Evolutionary conservation across 2,797 vertebrate genomes (phyloP), one percentile per base, ranked within the genome.

Genomic region (Simalia tracyae): DNA sequence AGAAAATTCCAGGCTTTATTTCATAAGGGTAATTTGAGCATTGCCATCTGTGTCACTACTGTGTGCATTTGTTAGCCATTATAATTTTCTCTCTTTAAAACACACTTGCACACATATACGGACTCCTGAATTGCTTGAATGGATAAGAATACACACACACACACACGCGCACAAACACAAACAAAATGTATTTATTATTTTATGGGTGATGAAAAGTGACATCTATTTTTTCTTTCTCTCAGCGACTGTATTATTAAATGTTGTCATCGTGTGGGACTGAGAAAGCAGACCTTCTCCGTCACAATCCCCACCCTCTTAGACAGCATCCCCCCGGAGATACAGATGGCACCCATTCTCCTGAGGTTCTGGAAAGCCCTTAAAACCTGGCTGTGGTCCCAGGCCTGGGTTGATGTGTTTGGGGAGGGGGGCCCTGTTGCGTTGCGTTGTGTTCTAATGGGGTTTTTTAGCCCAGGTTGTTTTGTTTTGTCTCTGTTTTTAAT

Each of bases 21-120:
- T 92, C 90, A 61, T 91, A 85, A 84, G 36, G 84, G 93, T 93
- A 93, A 94, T 94, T 92, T 91, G 64, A 95, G 92, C 88, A 91
- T 94, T 96, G 87, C 95, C 96, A 95, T 95, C 94, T 96, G 95
- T 93, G 92, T 94, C 93, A 92, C 93, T 95, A 63, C 56, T 0
- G 94, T 94, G 90, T 95, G 84, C 93, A 11, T 95, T 96, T 92
- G 90, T 94, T 96, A 96, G 93, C 90, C 14, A 0, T 24, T 85
- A 87, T 64, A 86, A 66, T 90, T 92, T 36, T 57, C 28, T 88
- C 15, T 64, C 46, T 81, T n/a, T 72, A 81, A 46, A 81, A 46
- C 76, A 81, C 42, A 46, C 76, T 46, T 1, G 1, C 36, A 81
- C 36, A 81, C 36, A 81, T 8, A 46, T 81, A 81, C 42, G 46